phyloP scores from a whole-genome alignment of 2,888 invertebrate genomes.

The Andrena bucephala region DNA sequence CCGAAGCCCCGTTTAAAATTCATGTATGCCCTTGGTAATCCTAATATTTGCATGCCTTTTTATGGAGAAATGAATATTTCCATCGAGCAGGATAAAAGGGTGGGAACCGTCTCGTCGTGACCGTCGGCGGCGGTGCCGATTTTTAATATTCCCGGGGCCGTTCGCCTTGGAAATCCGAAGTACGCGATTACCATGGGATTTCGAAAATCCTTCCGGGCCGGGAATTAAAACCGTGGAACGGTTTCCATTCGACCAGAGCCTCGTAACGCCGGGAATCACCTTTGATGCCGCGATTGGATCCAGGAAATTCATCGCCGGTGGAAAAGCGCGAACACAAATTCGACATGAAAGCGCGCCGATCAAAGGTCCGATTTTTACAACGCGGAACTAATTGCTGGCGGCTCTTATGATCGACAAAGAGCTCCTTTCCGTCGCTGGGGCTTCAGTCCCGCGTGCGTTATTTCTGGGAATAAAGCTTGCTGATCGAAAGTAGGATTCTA shows the following conservation, averaged over 20 bases:
- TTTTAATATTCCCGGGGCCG: constrained; percentile 24
- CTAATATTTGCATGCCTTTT: constrained; percentile 46
- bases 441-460: not conserved
- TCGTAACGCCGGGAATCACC: constrained; percentile 3
- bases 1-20: constrained; percentile 28
- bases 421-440: not conserved
- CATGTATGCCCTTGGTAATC: constrained; percentile 31
- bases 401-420: not conserved
- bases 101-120: not conserved
- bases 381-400: constrained; percentile 8
- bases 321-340: constrained; percentile 13
- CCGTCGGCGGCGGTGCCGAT: constrained; percentile 11
- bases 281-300: constrained; percentile 22
- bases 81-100: constrained; percentile 3
- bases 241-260: not conserved
- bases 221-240: constrained; percentile 14
- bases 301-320: not conserved
- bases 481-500: not conserved
- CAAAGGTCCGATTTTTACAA: constrained; percentile 11
- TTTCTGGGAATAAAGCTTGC: not conserved
- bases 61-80: constrained; percentile 26
- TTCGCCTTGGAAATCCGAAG: constrained; percentile 6
- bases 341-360: not conserved
- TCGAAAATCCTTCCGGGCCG: not conserved
- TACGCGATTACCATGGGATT: not conserved